Conservation (phyloP, 2,113 vertebrate species). For the Scomber colias region DNA sequence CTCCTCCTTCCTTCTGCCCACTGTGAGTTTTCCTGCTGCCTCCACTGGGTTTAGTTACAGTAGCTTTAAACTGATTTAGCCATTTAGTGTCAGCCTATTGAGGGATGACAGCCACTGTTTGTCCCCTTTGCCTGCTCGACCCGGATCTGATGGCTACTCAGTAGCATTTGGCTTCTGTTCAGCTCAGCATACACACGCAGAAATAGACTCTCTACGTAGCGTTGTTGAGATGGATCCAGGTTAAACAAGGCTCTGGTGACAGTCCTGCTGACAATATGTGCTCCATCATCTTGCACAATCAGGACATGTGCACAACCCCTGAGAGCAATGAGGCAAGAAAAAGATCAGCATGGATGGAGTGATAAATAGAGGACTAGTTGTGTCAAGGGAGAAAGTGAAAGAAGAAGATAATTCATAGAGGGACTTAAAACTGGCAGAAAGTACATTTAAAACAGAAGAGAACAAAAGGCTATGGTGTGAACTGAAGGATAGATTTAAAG, state of each 20-base stretch:
- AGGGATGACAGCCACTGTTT: conserved; percentile 67
- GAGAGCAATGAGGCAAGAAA: conserved; percentile 35
- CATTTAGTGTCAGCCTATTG: conserved; percentile 69
- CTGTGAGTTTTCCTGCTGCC: conserved; percentile 46
- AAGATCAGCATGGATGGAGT: conserved; percentile 30
- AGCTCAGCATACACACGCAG: neutral
- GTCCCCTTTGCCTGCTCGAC: conserved; percentile 43
- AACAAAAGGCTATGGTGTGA: neutral
- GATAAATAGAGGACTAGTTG: conserved; percentile 21
- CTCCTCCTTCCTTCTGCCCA: conserved; percentile 14
- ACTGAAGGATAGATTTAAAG: conserved; percentile 22
- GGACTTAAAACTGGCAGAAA: conserved; percentile 6
- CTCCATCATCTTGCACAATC: conserved; percentile 57
- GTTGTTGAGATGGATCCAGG: conserved; percentile 23
- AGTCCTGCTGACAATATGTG: conserved; percentile 24
- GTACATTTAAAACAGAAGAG: neutral
- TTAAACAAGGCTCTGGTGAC: conserved; percentile 42
- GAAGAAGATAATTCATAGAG: conserved; percentile 33
- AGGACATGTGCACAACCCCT: conserved; percentile 31
- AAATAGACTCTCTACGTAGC: conserved; percentile 14
- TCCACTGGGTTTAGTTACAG: conserved; percentile 68
- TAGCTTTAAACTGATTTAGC: conserved; percentile 78
- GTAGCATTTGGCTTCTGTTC: conserved; percentile 28
- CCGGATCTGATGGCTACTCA: conserved; percentile 51
- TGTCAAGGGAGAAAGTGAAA: conserved; percentile 3